A percentile compares a stretch with the other conserved stretches of the same genome.
phyloP scores from a whole-genome alignment of 2,797 vertebrate genomes.

The Centropyge bicolor region DNA sequence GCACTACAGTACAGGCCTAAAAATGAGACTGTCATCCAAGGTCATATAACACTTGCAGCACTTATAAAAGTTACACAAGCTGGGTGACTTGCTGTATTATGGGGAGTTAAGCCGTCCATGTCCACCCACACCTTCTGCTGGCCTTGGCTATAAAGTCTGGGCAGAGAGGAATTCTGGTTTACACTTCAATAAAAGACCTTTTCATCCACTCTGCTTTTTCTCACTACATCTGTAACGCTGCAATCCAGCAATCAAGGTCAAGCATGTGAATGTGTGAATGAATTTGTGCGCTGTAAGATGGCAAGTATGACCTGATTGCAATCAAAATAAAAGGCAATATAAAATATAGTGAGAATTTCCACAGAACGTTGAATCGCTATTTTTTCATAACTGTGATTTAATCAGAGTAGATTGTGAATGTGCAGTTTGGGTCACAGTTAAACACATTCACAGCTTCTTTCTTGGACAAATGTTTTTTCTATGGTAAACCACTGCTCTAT shows the following conservation, averaged over 20 bases:
- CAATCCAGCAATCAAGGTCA: constrained; percentile 59
- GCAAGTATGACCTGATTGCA: constrained; percentile 19
- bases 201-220: constrained; percentile 63
- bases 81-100: constrained; percentile 59
- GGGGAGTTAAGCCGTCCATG: constrained; percentile 49
- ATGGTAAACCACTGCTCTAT: constrained; percentile 14
- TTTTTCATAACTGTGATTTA: constrained; percentile 28
- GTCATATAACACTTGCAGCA: constrained; percentile 54
- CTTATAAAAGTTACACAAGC: constrained; percentile 64
- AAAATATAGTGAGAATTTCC: not conserved
- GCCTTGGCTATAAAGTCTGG: constrained; percentile 62
- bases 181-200: constrained; percentile 71
- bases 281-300: constrained; percentile 14
- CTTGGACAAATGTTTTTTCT: constrained; percentile 7
- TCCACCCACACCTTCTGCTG: constrained; percentile 70
- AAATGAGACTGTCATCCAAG: constrained; percentile 56
- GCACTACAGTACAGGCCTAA: constrained; percentile 47
- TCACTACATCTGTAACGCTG: constrained; percentile 51
- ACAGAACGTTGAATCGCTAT: constrained; percentile 17
- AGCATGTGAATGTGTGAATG: constrained; percentile 20
- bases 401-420: not conserved
- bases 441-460: constrained; percentile 24
- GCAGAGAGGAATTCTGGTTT: constrained; percentile 61
- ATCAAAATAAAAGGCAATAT: constrained; percentile 33
- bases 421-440: constrained; percentile 11